Percentiles rank a stretch among this genome's conserved stretches.
phyloP scores from a whole-genome alignment of 2,888 invertebrate species.

The Plagiodera versicolora region DNA sequence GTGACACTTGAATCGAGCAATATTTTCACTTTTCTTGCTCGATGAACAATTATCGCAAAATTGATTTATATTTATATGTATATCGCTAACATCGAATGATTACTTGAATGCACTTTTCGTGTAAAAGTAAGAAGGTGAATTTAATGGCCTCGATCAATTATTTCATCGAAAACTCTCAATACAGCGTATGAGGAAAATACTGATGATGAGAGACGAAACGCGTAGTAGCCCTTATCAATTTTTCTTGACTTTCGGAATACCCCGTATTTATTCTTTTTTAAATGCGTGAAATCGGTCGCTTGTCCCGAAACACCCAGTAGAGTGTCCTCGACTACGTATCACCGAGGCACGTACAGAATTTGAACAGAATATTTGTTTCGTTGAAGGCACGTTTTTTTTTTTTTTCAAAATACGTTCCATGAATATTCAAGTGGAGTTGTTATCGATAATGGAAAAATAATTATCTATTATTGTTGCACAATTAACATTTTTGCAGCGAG shows the following conservation, averaged over 20 bases:
- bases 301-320: too few relatives aligned
- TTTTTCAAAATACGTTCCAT: background rate
- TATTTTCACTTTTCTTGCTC: constrained; percentile 18
- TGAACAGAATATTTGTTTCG: background rate
- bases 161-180: background rate
- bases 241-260: too few relatives aligned
- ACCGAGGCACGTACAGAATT: too few relatives aligned
- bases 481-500: background rate
- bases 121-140: background rate
- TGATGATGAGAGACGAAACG: too few relatives aligned
- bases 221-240: too few relatives aligned
- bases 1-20: background rate
- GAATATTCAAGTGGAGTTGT: background rate
- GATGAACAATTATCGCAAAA: constrained; percentile 11
- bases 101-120: background rate
- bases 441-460: background rate
- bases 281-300: too few relatives aligned
- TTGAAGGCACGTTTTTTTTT: background rate
- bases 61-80: background rate
- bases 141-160: background rate
- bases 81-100: background rate
- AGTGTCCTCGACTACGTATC: too few relatives aligned
- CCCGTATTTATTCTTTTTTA: too few relatives aligned
- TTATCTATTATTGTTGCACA: background rate
- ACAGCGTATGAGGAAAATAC: too few relatives aligned